These are phyloP conservation scores for Hippoglossus stenolepis DNA, from an alignment of 2,113 vertebrate species.

Conservation along the genomic window DNA sequence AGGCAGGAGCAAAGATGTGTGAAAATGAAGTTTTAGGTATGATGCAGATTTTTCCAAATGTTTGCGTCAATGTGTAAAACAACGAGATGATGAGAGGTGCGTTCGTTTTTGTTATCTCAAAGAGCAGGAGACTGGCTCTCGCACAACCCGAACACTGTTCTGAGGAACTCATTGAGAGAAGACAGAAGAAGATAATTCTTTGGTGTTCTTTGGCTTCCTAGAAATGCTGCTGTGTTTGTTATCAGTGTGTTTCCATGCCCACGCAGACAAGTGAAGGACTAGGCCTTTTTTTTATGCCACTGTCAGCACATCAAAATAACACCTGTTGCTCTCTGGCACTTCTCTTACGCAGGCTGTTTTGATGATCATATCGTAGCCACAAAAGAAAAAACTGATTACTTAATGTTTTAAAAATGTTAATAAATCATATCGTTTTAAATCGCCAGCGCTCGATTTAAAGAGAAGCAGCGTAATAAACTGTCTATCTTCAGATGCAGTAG, in stretches of 20 bases:
- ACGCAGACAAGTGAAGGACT: conserved; percentile 27
- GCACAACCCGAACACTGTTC: conserved; percentile 16
- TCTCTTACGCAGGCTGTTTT: conserved; percentile 1
- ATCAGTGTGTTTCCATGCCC: conserved; percentile 50
- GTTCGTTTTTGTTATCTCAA: conserved; percentile 11
- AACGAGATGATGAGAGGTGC: background rate
- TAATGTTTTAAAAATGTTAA: conserved; percentile 7
- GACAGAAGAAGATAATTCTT: conserved; percentile 40
- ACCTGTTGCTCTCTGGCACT: conserved; percentile 44
- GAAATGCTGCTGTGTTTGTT: conserved; percentile 37
- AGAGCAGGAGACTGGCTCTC: conserved; percentile 15
- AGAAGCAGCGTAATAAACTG: conserved; percentile 11
- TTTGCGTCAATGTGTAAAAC: background rate
- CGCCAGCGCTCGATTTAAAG: conserved; percentile 7
- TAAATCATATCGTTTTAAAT: conserved; percentile 30
- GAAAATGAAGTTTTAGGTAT: background rate
- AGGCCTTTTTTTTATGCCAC: conserved; percentile 43
- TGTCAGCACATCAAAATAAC: conserved; percentile 55
- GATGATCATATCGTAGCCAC: conserved; percentile 2
- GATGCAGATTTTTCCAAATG: background rate
- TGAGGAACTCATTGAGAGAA: conserved; percentile 31
- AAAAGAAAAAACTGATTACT: conserved; percentile 2
- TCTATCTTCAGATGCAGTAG: conserved; percentile 32
- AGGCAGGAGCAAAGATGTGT: conserved; percentile 1
- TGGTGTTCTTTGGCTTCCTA: conserved; percentile 34